Conservation (phyloP, 1,140 invertebrate genomes). For the Gyrodactylus salaris region DNA sequence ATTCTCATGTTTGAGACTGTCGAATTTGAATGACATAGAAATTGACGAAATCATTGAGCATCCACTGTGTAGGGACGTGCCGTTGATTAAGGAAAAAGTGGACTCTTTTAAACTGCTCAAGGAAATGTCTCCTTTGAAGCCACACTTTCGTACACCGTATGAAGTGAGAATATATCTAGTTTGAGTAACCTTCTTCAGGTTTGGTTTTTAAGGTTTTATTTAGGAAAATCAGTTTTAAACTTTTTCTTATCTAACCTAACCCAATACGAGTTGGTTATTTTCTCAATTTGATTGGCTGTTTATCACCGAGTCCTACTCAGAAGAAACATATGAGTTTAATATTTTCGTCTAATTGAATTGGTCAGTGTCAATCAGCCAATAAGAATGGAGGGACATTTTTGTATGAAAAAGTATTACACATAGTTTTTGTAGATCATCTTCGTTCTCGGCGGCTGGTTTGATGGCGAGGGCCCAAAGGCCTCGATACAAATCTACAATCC, state of each 20-base stretch:
- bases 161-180: too few relatives aligned
- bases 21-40: background rate
- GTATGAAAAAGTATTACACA: background rate
- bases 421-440: conserved; percentile 8
- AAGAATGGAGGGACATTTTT: background rate
- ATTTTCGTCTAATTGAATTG: too few relatives aligned
- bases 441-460: conserved; percentile 10
- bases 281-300: too few relatives aligned
- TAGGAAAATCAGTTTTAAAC: too few relatives aligned
- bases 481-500: conserved; percentile 3
- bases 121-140: background rate
- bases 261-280: too few relatives aligned
- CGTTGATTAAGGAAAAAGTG: background rate
- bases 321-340: too few relatives aligned
- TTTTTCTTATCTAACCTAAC: too few relatives aligned
- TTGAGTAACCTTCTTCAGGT: too few relatives aligned
- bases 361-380: too few relatives aligned
- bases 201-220: too few relatives aligned
- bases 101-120: background rate
- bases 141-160: background rate
- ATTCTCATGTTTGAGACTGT: background rate
- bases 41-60: background rate
- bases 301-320: too few relatives aligned
- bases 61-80: background rate
- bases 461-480: conserved; percentile 9